These are phyloP conservation scores for Drosophila sp. DNA, from an alignment of 1,140 invertebrate species.

Conservation along the genomic window DNA sequence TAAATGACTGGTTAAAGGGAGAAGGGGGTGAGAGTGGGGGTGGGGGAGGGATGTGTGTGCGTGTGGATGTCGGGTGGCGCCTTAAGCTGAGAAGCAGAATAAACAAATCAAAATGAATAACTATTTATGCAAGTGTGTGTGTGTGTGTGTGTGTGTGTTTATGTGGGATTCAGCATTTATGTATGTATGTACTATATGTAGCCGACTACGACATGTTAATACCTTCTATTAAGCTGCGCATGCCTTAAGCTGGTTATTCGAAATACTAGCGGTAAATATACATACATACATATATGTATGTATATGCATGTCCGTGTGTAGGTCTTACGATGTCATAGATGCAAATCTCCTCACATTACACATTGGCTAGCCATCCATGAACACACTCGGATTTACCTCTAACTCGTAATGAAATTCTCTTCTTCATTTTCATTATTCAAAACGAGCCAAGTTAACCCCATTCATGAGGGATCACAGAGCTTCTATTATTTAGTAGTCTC, in stretches of 20 bases:
- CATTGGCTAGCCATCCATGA: background rate
- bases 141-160: background rate
- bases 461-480: no score
- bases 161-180: no score
- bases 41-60: background rate
- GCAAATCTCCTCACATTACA: background rate
- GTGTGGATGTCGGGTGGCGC: background rate
- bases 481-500: no score
- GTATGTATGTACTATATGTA: background rate
- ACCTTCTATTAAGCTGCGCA: background rate
- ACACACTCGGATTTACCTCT: background rate
- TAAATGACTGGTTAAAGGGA: background rate
- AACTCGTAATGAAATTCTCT: background rate
- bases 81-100: conserved; percentile 8
- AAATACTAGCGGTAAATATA: background rate
- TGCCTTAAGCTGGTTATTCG: conserved; percentile 1
- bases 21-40: background rate
- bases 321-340: background rate
- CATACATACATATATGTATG: background rate
- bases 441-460: no score
- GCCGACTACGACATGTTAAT: background rate
- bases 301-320: no score
- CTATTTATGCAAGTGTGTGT: background rate
- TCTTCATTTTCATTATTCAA: background rate
- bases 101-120: conserved; percentile 11